Percentiles rank a stretch among this genome's conserved stretches.
Evolutionary conservation across 2,113 vertebrate species (phyloP).

Genomic region (Notechis scutatus): DNA sequence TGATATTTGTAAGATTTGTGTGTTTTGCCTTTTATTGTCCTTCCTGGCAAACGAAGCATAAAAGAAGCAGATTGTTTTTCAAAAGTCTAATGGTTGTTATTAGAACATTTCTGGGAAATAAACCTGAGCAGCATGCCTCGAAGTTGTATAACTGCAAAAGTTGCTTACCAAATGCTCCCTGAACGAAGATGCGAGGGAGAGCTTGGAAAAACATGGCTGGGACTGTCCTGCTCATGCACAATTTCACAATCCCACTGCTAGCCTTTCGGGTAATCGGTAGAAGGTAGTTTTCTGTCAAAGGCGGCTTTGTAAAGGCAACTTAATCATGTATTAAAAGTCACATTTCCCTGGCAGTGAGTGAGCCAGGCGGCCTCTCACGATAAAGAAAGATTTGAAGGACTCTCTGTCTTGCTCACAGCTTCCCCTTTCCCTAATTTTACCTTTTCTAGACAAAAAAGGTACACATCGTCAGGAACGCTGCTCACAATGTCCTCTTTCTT

Average conservation of each 20-base stretch:
- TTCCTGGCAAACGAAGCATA: not conserved
- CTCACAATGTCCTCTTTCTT: slow-evolving; percentile 48
- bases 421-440: not conserved
- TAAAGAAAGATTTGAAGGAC: slow-evolving; percentile 39
- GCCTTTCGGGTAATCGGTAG: not conserved
- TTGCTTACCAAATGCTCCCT: not conserved
- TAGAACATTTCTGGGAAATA: not conserved
- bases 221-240: not conserved
- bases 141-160: not conserved
- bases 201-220: not conserved
- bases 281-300: slow-evolving; percentile 40
- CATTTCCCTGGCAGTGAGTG: not conserved
- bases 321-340: slow-evolving; percentile 50
- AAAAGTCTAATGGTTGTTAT: not conserved
- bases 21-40: not conserved
- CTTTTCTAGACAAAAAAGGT: slow-evolving; percentile 37
- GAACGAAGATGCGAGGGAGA: not conserved
- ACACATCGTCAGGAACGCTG: not conserved
- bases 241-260: not conserved
- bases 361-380: slow-evolving; percentile 15
- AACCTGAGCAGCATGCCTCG: not conserved
- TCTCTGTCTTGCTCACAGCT: slow-evolving; percentile 40
- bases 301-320: slow-evolving; percentile 35
- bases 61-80: not conserved
- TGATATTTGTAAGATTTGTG: not conserved